Conservation (phyloP, 2,113 vertebrate species). For the Tupaia tana region DNA sequence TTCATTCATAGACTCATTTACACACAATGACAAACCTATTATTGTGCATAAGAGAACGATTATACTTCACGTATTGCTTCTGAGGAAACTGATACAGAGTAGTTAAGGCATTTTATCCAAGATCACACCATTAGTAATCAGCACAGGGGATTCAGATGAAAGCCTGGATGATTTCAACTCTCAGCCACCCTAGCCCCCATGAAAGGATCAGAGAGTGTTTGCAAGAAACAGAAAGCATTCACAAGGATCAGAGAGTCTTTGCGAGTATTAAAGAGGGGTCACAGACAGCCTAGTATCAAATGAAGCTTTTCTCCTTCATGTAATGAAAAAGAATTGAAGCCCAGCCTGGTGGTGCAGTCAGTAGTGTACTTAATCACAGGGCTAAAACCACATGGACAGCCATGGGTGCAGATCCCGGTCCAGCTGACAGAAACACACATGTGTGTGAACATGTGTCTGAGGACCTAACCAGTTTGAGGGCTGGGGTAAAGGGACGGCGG, state of each 20-base stretch:
- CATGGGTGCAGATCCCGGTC: too few relatives aligned
- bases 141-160: neutral
- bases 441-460: too few relatives aligned
- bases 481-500: too few relatives aligned
- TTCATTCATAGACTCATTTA: neutral
- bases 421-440: too few relatives aligned
- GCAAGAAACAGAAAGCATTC: neutral
- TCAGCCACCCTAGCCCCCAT: neutral
- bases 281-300: neutral
- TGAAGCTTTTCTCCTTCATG: neutral
- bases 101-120: neutral
- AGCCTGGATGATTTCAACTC: neutral
- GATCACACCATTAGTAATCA: neutral
- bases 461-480: too few relatives aligned
- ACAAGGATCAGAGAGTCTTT: neutral
- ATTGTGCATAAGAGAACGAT: too few relatives aligned
- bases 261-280: neutral
- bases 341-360: too few relatives aligned
- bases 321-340: too few relatives aligned
- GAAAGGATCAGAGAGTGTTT: neutral
- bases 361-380: too few relatives aligned
- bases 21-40: neutral
- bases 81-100: neutral
- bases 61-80: neutral
- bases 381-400: too few relatives aligned